phyloP scores from a whole-genome alignment of 2,113 vertebrate species.

The Dunckerocampus dactyliophorus region DNA sequence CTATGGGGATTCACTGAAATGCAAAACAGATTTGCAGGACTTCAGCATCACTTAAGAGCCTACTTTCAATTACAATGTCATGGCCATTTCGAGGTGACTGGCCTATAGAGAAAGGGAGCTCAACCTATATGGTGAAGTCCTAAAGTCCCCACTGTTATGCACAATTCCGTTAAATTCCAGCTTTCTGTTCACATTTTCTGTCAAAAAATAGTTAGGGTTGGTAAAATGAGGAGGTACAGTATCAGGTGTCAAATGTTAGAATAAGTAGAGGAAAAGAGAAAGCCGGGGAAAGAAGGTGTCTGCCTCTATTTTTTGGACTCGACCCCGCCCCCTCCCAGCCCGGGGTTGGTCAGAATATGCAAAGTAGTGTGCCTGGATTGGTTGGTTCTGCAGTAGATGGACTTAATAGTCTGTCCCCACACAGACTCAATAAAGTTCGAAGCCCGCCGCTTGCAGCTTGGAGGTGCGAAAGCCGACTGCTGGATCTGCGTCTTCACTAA shows the following conservation, averaged over 20 bases:
- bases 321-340: constrained; percentile 49
- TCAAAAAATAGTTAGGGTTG: neutral
- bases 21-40: constrained; percentile 63
- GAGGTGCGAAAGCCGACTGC: constrained; percentile 26
- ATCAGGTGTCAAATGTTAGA: neutral
- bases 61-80: constrained; percentile 74
- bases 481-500: constrained; percentile 5
- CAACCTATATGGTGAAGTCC: constrained; percentile 51
- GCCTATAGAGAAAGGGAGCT: constrained; percentile 47
- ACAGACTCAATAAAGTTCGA: constrained; percentile 63
- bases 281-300: constrained; percentile 5
- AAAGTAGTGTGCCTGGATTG: constrained; percentile 50
- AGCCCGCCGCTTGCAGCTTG: constrained; percentile 33
- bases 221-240: neutral
- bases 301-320: constrained; percentile 29
- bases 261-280: constrained; percentile 14
- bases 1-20: constrained; percentile 63
- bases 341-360: constrained; percentile 56
- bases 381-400: constrained; percentile 32
- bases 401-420: constrained; percentile 33
- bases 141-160: no score
- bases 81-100: constrained; percentile 53
- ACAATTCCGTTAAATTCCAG: no score
- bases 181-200: neutral
- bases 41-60: constrained; percentile 62